Base-by-base conservation (phyloP, 2,888 invertebrate species). In the Autographa pulchrina region DNA sequence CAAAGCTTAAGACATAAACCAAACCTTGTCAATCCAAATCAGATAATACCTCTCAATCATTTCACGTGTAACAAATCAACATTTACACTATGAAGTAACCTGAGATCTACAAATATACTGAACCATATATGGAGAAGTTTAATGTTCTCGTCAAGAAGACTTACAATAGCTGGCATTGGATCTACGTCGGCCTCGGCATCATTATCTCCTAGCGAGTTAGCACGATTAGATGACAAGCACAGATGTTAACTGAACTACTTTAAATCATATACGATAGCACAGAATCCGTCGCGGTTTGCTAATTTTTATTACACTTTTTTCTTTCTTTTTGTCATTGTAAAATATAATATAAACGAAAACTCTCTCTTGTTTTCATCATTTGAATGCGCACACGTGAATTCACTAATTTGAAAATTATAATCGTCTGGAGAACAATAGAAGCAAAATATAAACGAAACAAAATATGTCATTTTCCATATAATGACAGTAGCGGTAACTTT, bases 141-240 rank as follows among this genome's bases (percentile, higher is more conserved):
- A 75, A 71, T 82, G 66, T 71, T 56, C 62, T 59, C 59, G 61
- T 61, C 61, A 54, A 74, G 77, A 75, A 77, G 74, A 75, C 70
- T 62, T 71, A 79, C 68, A 75, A 76, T 69, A 52, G 75, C 70
- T 56, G 68, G 25, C 72, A 80, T 77, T 85, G 74, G 77, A 65
- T 67, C 32, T 68, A 56, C 68, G 66, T 58, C 63, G 79, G 77
- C 92, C 92, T 92, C 90, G 91, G 82, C 92, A 88, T 86, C 85
- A 81, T 89, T 91, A 88, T 86, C 86, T 83, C 72, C 89, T 86
- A 86, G 85, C 83, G 32, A 38, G 86, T 90, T 89, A 86, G 80
- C 84, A 84, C 85, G 84, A 91, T 91, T 91, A 78, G 72, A 70
- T 56, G 54, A 56, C 54, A 25, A 11, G 31, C 31, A 54, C 58